Conservation (phyloP, 2,113 vertebrate genomes). For the Struthidea cinerea region DNA sequence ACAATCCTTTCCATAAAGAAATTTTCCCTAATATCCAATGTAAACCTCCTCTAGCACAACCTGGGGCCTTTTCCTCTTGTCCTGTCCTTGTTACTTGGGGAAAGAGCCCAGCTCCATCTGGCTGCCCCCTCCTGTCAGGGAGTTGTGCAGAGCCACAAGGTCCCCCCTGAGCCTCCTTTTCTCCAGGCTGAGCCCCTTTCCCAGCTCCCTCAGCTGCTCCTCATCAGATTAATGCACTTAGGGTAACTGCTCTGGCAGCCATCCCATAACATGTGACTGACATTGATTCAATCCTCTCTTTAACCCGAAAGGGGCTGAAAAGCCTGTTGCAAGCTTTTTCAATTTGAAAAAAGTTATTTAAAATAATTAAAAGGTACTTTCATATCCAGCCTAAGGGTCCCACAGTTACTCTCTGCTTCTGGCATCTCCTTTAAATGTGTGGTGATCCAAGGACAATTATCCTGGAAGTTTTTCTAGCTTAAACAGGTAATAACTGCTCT, state of each 20-base stretch:
- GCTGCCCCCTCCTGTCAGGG: neutral
- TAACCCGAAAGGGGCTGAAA: neutral
- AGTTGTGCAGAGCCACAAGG: rapidly evolving
- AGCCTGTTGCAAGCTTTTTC: neutral
- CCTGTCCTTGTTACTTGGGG: neutral
- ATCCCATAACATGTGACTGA: rapidly evolving
- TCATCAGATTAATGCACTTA: neutral
- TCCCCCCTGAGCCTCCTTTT: neutral
- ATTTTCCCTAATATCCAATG: neutral
- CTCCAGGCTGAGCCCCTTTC: neutral
- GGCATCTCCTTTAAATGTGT: neutral
- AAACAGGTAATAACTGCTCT: neutral
- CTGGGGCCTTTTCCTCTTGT: neutral
- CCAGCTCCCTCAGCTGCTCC: neutral
- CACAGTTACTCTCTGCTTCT: neutral
- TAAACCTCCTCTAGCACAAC: neutral
- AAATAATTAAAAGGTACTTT: neutral
- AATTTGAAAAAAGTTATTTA: neutral
- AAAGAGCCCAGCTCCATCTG: rapidly evolving
- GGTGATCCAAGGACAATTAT: neutral
- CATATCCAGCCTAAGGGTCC: neutral
- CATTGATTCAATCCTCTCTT: neutral
- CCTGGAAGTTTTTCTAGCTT: neutral
- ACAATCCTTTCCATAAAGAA: neutral
- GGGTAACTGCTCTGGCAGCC: neutral